A percentile compares a stretch with the other conserved stretches of the same genome.
Conservation (phyloP, 2,797 vertebrate species). For the Sebastes taczanowskii region DNA sequence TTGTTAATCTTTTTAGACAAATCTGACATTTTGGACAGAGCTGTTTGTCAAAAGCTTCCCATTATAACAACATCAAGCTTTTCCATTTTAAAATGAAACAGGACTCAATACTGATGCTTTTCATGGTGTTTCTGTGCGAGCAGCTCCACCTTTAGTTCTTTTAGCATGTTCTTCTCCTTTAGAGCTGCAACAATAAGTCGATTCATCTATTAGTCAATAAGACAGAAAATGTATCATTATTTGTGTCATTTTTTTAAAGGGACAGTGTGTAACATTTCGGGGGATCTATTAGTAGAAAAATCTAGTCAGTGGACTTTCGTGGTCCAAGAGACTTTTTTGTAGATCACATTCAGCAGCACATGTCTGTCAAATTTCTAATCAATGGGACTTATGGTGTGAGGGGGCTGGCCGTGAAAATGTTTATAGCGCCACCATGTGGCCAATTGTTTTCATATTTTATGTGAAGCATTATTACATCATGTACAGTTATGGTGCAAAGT, state of each 20-base stretch:
- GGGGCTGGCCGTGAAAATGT: too few species aligned
- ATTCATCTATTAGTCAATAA: not conserved
- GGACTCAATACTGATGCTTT: not conserved
- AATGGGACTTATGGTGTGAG: too few species aligned
- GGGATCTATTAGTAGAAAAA: too few species aligned
- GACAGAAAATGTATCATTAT: not conserved
- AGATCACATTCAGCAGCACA: too few species aligned
- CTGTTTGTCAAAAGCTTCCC: not conserved
- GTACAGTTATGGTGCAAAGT: too few species aligned
- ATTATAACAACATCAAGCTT: not conserved
- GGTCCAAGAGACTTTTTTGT: too few species aligned
- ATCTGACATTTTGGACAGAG: constrained; percentile 14
- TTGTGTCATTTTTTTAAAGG: not conserved
- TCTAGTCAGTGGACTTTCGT: too few species aligned
- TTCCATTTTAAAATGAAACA: not conserved
- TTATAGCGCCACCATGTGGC: too few species aligned
- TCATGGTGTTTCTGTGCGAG: not conserved
- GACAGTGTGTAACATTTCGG: too few species aligned
- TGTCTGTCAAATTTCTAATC: too few species aligned
- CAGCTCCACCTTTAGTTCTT: not conserved
- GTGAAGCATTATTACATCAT: too few species aligned
- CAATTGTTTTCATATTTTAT: too few species aligned
- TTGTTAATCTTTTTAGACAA: constrained; percentile 21
- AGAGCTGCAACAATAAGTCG: not conserved
- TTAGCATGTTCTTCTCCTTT: not conserved